Evolutionary conservation across 2,797 vertebrate genomes (phyloP).

Genomic region (Lates japonicus): DNA sequence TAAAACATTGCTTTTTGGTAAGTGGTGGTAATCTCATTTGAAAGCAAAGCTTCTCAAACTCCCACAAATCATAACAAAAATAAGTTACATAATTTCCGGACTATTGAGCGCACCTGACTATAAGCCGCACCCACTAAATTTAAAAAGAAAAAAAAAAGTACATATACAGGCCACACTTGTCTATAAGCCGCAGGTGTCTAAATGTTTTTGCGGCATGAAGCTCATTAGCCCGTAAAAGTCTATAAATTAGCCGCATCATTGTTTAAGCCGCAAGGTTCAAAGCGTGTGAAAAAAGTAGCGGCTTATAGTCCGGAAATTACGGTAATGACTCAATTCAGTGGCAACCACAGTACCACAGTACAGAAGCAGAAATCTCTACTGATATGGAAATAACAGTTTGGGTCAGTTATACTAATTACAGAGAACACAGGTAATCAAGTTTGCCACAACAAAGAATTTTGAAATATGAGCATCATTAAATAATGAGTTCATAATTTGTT

Average conservation of each 20-base stretch:
- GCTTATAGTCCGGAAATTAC: too few species aligned
- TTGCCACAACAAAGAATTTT: conserved; percentile 17
- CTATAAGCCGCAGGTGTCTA: too few species aligned
- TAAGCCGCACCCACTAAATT: too few species aligned
- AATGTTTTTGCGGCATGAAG: too few species aligned
- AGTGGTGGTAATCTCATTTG: not conserved
- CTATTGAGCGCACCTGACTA: too few species aligned
- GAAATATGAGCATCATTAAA: conserved; percentile 29
- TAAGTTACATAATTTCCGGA: too few species aligned
- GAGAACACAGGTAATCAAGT: conserved; percentile 3
- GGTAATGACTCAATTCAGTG: not conserved
- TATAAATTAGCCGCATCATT: too few species aligned
- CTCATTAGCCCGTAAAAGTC: too few species aligned
- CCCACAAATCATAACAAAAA: conserved; percentile 9
- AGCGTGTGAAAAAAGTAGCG: too few species aligned
- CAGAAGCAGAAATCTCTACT: not conserved
- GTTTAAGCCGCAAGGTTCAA: too few species aligned
- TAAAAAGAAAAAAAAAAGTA: too few species aligned
- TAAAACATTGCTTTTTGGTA: not conserved
- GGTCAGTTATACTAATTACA: conserved; percentile 25
- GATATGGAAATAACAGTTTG: not conserved
- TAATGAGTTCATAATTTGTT: conserved; percentile 19
- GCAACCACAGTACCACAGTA: not conserved
- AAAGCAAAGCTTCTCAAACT: not conserved
- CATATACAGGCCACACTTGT: too few species aligned